Percentiles rank a stretch among this genome's conserved stretches.
Evolutionary conservation across 2,888 invertebrate species (phyloP).

Genomic region (Leistus spinibarbis): DNA sequence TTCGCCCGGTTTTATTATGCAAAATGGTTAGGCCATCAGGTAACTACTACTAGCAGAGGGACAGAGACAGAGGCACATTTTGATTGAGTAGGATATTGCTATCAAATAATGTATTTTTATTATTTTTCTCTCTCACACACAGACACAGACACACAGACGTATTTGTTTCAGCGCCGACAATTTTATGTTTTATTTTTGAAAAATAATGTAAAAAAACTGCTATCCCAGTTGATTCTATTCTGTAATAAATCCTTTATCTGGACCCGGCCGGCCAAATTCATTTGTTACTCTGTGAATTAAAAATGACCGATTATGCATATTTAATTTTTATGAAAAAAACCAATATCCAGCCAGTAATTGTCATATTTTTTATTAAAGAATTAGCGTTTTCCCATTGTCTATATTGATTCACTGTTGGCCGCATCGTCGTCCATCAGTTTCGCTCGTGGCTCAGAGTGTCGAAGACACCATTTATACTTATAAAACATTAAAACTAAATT

Average conservation of each 20-base stretch:
- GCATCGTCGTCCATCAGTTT: no score
- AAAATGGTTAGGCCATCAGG: constrained; percentile 19
- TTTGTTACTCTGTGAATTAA: constrained; percentile 36
- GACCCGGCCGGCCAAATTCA: constrained; percentile 26
- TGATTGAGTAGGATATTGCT: constrained; percentile 38
- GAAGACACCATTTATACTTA: no score
- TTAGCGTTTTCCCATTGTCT: no score
- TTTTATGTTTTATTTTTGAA: neutral
- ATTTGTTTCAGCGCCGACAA: neutral
- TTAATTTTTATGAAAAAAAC: constrained; percentile 35
- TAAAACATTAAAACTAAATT: no score
- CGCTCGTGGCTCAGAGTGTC: no score
- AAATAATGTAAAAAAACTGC: neutral
- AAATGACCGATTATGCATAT: constrained; percentile 39
- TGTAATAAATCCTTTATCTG: constrained; percentile 38
- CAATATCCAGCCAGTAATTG: constrained; percentile 36
- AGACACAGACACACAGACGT: no score
- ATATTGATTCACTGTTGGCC: no score
- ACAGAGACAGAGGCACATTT: constrained; percentile 5
- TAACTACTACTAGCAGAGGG: neutral
- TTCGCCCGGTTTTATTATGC: constrained; percentile 35
- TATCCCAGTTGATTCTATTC: constrained; percentile 24
- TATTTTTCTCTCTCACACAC: constrained; percentile 27
- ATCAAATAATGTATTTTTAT: constrained; percentile 39
- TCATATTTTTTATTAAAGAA: constrained; percentile 38